Base-by-base conservation (phyloP, 2,113 vertebrate species). In the Equus przewalskii region DNA sequence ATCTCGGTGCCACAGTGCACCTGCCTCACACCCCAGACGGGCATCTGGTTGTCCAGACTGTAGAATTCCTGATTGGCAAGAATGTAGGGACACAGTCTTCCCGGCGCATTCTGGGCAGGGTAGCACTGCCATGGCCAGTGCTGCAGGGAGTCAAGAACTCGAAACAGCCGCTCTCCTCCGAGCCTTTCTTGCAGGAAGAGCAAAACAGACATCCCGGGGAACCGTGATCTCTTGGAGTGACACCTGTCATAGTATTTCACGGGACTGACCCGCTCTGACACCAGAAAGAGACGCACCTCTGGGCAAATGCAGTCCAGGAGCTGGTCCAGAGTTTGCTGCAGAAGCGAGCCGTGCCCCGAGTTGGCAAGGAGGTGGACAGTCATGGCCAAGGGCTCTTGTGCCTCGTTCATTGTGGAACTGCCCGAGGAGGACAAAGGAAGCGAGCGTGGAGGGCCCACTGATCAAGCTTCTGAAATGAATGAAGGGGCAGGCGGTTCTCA, bases 121-220 rank as follows among this genome's bases (percentile, higher is more conserved):
- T 99, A 98, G 96, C 99, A 98, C 78, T 98, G 99, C 99, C 99
- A 99, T 0, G 99, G 99, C 0, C 99, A 99, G 0, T 19, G 98
- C 97, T 99, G 99, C 36, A 99, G 99, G 30, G 99, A 99, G 98
- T 99, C 99, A 0, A 99, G 98, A 24, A 99, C 98, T 60, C 98
- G 99, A 33, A 99, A 98, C 86, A 99, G 99, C 24, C 99, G 98
- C 83, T 99, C 99, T 96, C 99, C 99, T 16, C 99, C 99, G 0
- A 99, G 98, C 49, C 98, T 99, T 85, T 99, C 99, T 0, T 99
- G 99, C 51, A 99, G 98, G 87, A 99, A 99, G 81, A 99, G 99
- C 62, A 99, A 98, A 93, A 99, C 98, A 5, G 99, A 99, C 72
- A 99, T 97, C n/a, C 99, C 99, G 0, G 99, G 99, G 97, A 99